Base-by-base conservation (phyloP, 2,113 vertebrate genomes). In the Daboia siamensis region DNA sequence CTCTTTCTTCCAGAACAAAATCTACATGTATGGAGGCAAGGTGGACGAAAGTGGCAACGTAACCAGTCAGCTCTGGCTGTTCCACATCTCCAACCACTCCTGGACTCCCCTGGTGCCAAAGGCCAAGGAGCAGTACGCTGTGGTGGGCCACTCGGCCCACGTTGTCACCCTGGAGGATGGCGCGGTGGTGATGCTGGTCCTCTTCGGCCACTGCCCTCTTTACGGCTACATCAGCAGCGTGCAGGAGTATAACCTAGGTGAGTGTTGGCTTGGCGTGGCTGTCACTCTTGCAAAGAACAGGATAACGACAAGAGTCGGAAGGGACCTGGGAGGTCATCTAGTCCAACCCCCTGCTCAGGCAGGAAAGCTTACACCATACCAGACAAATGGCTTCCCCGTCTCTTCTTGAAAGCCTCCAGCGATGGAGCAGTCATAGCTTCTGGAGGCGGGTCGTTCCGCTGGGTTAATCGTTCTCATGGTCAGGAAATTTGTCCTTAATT, bases 11-110 rank as follows among this genome's bases (percentile, higher is more conserved):
- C 94, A 99, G 99, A 98, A 98, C 64, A 97, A 98, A 54, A 98
- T 99, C 95, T 99, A 98, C 95, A 99, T 99, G 99, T 99, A 99
- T 0, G 99, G 99, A 17, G 99, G 99, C 9, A 99, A 99, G 97
- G 98, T 99, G 0, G 99, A 99, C 48, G 98, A 98, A 0, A 98
- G 98, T 0, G 99, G 99, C 12, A 99, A 99, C 2, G 98, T 99
- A 91, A 99, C 98, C 89, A 99, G 97, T 93, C 98, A 99, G 97
- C 96, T 99, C 92, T 99, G 98, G 98, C 97, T 99, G 26, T 98
- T 99, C 95, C 98, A 99, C 96, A 98, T 98, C 89, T 97, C 96
- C 90, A 98, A 97, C 94, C 98, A 99, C 95, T 98, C 98, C 2
- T 99, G 99, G 99, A 94, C 97, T 0, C 96, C 96, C 29, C 93